Evolutionary conservation across 2,113 vertebrate species (phyloP), one percentile per base, ranked within the genome.

Genomic region (Oncorhynchus kisutch): DNA sequence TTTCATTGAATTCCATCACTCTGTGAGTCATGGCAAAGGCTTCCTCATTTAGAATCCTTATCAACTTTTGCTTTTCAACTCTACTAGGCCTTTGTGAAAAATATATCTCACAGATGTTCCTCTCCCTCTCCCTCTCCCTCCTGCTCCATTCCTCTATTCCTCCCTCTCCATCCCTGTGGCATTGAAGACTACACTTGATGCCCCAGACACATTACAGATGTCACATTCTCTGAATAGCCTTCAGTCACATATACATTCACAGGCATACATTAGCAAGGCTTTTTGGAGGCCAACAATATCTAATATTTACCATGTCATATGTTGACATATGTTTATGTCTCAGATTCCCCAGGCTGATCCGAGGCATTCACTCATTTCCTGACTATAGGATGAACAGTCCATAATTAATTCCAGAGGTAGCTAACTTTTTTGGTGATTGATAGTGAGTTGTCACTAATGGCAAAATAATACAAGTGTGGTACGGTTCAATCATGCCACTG

Each of bases 381-480:
- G 73, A 79, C 78, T 76, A 73, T 72, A 80, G 70, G 83, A 87
- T 75, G 74, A 89, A 78, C 80, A 24, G 80, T 80, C 60, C 74
- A 71, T 85, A 81, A 84, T 87, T 82, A 87, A 84, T 82, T 82
- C 82, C 66, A 25, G 83, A 80, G 76, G 79, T 73, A 66, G 80
- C 65, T 77, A 82, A 82, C 78, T 78, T 34, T 60, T 86, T 78
- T 75, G 76, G 75, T 90, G 91, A 93, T 86, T 89, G 88, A 92
- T 92, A 74, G 81, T 68, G 20, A 83, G 75, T 88, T 83, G 84
- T 91, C 81, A 84, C 87, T 90, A 91, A 91, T 82, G 77, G 86
- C 51, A 86, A 88, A 88, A 90, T 92, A 89, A 90, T 89, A 90
- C 91, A 89, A 85, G 81, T 67, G 29, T 81, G 74, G 16, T 54